These are phyloP conservation scores for Trissolcus japonicus DNA, from an alignment of 2,888 invertebrate species.

Conservation along the genomic window DNA sequence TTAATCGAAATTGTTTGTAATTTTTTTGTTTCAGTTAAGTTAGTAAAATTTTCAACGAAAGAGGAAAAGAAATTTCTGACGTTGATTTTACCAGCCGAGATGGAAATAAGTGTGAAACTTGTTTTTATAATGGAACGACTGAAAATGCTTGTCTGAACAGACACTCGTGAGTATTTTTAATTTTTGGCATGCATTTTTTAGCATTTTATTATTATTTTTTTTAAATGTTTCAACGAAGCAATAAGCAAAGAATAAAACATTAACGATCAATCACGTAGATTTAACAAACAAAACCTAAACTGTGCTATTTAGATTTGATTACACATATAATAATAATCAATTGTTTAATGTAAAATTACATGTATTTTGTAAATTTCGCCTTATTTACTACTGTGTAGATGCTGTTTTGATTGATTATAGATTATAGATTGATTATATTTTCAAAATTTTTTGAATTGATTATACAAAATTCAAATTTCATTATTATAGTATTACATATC, in stretches of 20 bases:
- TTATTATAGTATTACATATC: too few relatives aligned
- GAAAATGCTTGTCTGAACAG: conserved; percentile 17
- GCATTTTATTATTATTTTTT: too few relatives aligned
- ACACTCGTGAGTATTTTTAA: conserved; percentile 15
- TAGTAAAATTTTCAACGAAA: conserved; percentile 10
- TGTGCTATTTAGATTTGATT: not conserved
- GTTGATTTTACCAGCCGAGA: not conserved
- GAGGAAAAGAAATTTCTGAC: not conserved
- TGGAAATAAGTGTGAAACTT: conserved; percentile 4
- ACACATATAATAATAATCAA: too few relatives aligned
- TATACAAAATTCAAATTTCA: too few relatives aligned
- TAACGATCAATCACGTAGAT: not conserved
- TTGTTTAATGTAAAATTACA: not conserved
- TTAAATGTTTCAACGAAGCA: too few relatives aligned
- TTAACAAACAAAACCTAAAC: not conserved
- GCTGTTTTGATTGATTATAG: not conserved
- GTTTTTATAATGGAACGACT: conserved; percentile 12
- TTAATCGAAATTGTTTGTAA: not conserved
- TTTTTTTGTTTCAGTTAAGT: conserved; percentile 24
- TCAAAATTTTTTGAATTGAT: too few relatives aligned
- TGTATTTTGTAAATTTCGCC: not conserved
- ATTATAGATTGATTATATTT: too few relatives aligned
- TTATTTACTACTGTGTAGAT: not conserved
- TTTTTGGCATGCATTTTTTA: not conserved
- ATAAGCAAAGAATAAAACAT: not conserved